Evolutionary conservation across 2,888 invertebrate genomes (phyloP).

Genomic region (Zhuqinia jingwanae): DNA sequence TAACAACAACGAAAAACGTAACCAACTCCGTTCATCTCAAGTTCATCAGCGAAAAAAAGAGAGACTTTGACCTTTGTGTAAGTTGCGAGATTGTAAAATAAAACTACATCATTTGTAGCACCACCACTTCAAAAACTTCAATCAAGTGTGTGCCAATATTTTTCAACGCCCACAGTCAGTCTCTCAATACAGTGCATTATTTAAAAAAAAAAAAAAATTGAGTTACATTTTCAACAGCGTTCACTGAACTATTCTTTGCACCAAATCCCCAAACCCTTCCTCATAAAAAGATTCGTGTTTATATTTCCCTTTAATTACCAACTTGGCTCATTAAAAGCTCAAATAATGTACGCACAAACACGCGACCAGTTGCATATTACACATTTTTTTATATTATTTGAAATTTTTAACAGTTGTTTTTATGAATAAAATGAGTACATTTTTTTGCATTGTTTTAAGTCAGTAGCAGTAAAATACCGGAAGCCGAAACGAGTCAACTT

Average conservation of each 20-base stretch:
- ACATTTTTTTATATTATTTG: not conserved
- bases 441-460: not conserved
- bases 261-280: not conserved
- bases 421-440: not conserved
- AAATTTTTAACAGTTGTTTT: not conserved
- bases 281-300: not conserved
- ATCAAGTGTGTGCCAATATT: conserved; percentile 5
- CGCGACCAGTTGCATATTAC: conserved; percentile 17
- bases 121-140: not conserved
- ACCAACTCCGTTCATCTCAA: not conserved
- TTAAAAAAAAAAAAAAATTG: not conserved
- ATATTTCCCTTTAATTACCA: conserved; percentile 31
- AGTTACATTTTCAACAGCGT: not conserved
- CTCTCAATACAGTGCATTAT: not conserved
- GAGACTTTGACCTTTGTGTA: conserved; percentile 43
- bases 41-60: not conserved
- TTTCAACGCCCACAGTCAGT: conserved; percentile 13
- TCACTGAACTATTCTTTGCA: not conserved
- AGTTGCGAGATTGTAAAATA: no score
- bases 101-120: conserved; percentile 7
- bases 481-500: conserved; percentile 67
- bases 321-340: not conserved
- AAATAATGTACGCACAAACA: not conserved
- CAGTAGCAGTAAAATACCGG: conserved; percentile 61
- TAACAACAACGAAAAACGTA: not conserved